These are phyloP conservation scores for Drosophila mettleri DNA, from an alignment of 2,888 invertebrate species.

Conservation along the genomic window DNA sequence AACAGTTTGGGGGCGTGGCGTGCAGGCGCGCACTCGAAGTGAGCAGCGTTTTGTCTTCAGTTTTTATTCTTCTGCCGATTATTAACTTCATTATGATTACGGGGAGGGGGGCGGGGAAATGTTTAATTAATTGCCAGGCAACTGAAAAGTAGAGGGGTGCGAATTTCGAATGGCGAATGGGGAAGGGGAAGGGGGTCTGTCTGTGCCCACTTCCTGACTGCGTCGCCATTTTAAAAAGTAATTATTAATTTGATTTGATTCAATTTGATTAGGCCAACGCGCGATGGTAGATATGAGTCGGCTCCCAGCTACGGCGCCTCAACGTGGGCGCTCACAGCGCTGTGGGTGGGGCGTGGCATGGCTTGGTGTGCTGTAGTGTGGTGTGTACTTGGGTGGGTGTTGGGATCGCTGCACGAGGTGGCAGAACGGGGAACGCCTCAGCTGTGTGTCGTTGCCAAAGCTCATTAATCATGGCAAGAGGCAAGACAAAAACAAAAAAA, in stretches of 20 bases:
- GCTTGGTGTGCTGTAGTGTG: conserved; percentile 19
- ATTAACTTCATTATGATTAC: conserved; percentile 53
- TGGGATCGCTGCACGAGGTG: conserved; percentile 32
- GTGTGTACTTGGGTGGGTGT: conserved; percentile 48
- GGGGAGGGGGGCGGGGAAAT: conserved; percentile 3
- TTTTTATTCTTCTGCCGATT: conserved; percentile 29
- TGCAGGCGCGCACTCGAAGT: conserved; percentile 28
- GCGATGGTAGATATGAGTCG: conserved; percentile 54
- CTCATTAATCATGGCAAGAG: conserved; percentile 78
- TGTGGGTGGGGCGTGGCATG: conserved; percentile 35
- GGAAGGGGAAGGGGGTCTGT: conserved; percentile 10
- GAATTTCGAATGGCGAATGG: no score
- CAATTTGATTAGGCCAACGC: conserved; percentile 74
- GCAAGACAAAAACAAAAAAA: conserved; percentile 14
- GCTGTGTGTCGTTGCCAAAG: conserved; percentile 49
- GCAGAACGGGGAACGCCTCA: conserved; percentile 13
- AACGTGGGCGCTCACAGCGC: conserved; percentile 39
- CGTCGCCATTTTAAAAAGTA: conserved; percentile 73
- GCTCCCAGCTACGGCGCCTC: conserved; percentile 16
- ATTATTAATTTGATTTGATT: conserved; percentile 81
- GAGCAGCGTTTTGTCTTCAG: conserved; percentile 21
- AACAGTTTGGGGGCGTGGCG: conserved; percentile 55
- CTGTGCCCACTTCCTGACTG: conserved; percentile 66
- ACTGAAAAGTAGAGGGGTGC: conserved; percentile 3
- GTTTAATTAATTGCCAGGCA: conserved; percentile 68